Percentiles rank a stretch among this genome's conserved stretches.
Evolutionary conservation across 1,140 invertebrate species (phyloP).

Genomic region (Branchinecta lindahli): DNA sequence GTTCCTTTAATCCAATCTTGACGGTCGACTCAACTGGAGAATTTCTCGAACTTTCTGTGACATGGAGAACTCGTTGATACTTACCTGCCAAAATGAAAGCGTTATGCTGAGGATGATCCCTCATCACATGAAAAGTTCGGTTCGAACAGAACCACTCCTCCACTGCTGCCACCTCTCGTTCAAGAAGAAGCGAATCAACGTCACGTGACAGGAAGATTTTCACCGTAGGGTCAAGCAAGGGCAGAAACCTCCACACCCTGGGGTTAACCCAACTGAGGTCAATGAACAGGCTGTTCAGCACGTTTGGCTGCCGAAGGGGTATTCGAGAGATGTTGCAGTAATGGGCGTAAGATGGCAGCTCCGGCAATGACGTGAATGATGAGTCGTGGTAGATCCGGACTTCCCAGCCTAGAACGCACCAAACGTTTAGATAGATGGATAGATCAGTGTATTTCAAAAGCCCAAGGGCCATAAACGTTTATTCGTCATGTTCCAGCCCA

Average conservation of each 20-base stretch:
- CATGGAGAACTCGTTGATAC: background rate
- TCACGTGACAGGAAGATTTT: conserved; percentile 22
- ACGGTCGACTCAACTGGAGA: too few species aligned
- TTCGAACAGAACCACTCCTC: conserved; percentile 21
- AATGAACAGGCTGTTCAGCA: background rate
- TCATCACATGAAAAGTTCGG: conserved; percentile 22
- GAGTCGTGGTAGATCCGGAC: conserved; percentile 19
- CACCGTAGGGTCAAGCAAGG: conserved; percentile 18
- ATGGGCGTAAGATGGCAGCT: too few species aligned
- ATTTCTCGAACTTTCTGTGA: background rate
- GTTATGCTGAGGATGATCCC: conserved; percentile 18
- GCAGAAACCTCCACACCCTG: conserved; percentile 15
- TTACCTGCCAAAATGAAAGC: conserved; percentile 18
- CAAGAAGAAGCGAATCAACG: conserved; percentile 19
- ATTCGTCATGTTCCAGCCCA: too few species aligned
- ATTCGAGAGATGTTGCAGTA: too few species aligned
- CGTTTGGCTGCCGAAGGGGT: too few species aligned
- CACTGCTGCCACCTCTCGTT: conserved; percentile 21
- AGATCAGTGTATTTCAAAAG: too few species aligned
- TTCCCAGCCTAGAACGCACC: conserved; percentile 11
- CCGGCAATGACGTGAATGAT: too few species aligned
- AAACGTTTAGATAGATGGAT: too few species aligned
- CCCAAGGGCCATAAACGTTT: too few species aligned
- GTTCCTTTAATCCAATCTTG: too few species aligned
- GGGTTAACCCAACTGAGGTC: background rate